Percentiles rank a stretch among this genome's conserved stretches.
Conservation (phyloP, 2,113 vertebrate genomes). For the Pipa parva region DNA sequence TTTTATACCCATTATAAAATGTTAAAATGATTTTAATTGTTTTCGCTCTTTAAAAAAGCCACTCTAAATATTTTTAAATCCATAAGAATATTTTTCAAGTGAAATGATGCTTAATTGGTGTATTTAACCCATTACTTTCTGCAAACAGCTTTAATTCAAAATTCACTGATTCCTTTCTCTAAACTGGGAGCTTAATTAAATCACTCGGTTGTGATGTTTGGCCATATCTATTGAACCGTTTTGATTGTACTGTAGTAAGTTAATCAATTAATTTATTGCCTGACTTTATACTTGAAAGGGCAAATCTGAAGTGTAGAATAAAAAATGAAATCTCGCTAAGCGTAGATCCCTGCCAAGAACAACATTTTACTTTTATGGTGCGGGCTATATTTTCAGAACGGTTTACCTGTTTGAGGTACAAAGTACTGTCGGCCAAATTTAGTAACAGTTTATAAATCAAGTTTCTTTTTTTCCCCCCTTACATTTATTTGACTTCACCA, state of each 20-base stretch:
- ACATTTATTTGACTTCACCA: neutral
- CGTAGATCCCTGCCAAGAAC: slow-evolving; percentile 5
- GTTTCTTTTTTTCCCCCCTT: neutral
- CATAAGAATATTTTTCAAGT: too few species aligned
- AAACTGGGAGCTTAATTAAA: slow-evolving; percentile 3
- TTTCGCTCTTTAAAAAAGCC: too few species aligned
- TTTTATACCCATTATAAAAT: too few species aligned
- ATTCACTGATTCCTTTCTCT: too few species aligned
- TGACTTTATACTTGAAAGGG: slow-evolving; percentile 18
- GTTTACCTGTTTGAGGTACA: slow-evolving; percentile 27
- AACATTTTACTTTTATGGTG: slow-evolving; percentile 1
- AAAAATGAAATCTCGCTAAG: slow-evolving; percentile 23
- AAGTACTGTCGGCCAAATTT: slow-evolving; percentile 2
- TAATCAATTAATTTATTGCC: slow-evolving; percentile 17
- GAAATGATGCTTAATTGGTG: too few species aligned
- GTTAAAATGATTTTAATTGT: too few species aligned
- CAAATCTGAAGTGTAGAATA: slow-evolving; percentile 7
- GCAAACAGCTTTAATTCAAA: too few species aligned
- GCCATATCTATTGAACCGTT: slow-evolving; percentile 14
- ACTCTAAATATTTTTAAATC: too few species aligned
- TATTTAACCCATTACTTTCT: too few species aligned
- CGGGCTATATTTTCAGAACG: neutral
- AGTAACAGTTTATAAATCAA: slow-evolving; percentile 1
- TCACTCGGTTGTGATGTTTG: neutral
- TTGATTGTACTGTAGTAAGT: slow-evolving; percentile 8